A percentile compares a stretch with the other conserved stretches of the same genome.
Conservation (phyloP, 2,113 vertebrate species). For the Grammomys dolichurus region DNA sequence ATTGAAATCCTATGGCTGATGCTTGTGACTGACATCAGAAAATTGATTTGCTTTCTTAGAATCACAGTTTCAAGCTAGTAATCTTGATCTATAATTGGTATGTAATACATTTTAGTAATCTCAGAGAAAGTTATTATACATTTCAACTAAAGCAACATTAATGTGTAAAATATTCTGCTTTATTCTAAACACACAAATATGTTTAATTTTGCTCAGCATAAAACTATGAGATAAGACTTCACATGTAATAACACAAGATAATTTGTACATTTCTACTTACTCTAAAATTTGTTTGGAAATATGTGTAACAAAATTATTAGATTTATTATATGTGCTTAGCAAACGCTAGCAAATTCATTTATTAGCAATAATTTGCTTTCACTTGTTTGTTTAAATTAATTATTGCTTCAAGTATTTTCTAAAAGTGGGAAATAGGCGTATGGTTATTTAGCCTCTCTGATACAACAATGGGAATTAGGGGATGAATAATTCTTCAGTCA, state of each 20-base stretch:
- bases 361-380: not conserved
- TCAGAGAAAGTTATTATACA: not conserved
- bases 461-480: not conserved
- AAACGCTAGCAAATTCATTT: not conserved
- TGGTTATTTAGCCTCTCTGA: not conserved
- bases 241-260: not conserved
- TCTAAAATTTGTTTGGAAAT: conserved; percentile 8
- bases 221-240: not conserved
- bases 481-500: not conserved
- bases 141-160: not conserved
- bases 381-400: conserved; percentile 20
- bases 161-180: not conserved
- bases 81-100: not conserved
- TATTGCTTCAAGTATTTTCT: not conserved
- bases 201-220: conserved; percentile 14
- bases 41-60: not conserved
- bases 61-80: conserved; percentile 28
- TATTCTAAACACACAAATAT: conserved; percentile 39
- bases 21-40: not conserved
- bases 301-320: not conserved
- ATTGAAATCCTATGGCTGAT: not conserved
- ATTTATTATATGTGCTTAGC: not conserved
- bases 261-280: not conserved
- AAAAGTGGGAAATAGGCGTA: not conserved
- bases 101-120: not conserved